These are phyloP conservation scores for Barypeithes pellucidus DNA, from an alignment of 2,888 invertebrate species.

Conservation along the genomic window DNA sequence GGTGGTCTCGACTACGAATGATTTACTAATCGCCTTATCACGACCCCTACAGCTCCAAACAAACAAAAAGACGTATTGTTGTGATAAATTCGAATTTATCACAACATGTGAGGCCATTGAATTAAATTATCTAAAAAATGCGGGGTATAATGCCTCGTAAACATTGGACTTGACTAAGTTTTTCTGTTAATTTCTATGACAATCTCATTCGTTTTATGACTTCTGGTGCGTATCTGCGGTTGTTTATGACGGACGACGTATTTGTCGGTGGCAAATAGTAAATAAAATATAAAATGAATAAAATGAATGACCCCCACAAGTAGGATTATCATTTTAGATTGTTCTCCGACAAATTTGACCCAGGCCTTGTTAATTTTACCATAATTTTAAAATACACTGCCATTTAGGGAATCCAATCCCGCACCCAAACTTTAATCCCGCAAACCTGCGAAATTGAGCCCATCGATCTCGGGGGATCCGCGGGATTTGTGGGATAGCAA, in stretches of 20 bases:
- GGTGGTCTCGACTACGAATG: slow-evolving; percentile 37
- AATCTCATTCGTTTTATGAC: slow-evolving; percentile 15
- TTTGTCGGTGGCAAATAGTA: too few relatives aligned
- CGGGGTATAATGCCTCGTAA: slow-evolving; percentile 38
- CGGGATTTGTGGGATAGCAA: too few relatives aligned
- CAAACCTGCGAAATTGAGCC: too few relatives aligned
- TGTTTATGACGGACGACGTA: not conserved
- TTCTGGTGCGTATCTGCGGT: slow-evolving; percentile 2
- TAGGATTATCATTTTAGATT: too few relatives aligned
- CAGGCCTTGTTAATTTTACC: too few relatives aligned
- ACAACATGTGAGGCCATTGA: slow-evolving; percentile 39
- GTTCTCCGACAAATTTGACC: too few relatives aligned
- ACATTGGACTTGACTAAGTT: slow-evolving; percentile 39
- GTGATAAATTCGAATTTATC: slow-evolving; percentile 45
- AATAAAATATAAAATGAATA: too few relatives aligned
- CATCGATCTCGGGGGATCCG: too few relatives aligned
- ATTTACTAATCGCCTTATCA: slow-evolving; percentile 43
- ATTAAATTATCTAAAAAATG: slow-evolving; percentile 41
- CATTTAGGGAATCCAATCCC: too few relatives aligned
- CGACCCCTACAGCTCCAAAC: slow-evolving; percentile 28
- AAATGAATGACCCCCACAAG: too few relatives aligned
- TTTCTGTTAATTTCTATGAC: slow-evolving; percentile 26
- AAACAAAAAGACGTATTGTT: slow-evolving; percentile 34
- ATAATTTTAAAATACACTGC: too few relatives aligned
- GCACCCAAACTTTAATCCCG: too few relatives aligned